phyloP scores from a whole-genome alignment of 2,888 invertebrate species.

The Limnephilus lunatus region DNA sequence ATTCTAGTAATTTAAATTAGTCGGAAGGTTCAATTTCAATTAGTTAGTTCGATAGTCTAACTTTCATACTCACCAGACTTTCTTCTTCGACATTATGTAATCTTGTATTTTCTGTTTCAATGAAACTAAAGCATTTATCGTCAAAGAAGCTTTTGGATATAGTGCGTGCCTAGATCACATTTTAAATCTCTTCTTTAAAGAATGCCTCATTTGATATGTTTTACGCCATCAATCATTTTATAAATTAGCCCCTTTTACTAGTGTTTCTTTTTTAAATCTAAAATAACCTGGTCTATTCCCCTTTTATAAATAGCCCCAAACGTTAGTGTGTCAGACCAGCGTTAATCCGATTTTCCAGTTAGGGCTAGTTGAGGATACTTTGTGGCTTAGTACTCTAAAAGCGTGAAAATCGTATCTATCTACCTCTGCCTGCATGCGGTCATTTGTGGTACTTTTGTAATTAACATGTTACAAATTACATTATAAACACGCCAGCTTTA shows the following conservation, averaged over 20 bases:
- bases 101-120: not conserved
- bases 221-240: not conserved
- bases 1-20: too few relatives aligned
- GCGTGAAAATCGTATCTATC: not conserved
- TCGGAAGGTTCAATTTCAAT: too few relatives aligned
- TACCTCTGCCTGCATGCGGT: not conserved
- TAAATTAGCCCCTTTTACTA: not conserved
- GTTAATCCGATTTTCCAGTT: not conserved
- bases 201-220: not conserved
- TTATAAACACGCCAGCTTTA: not conserved
- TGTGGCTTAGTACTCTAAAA: not conserved
- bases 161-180: not conserved
- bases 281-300: not conserved
- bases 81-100: not conserved
- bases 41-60: not conserved
- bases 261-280: not conserved
- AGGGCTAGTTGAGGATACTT: not conserved
- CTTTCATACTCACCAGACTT: not conserved
- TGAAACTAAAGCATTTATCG: not conserved
- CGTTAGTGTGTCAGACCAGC: not conserved
- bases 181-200: not conserved
- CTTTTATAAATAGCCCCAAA: not conserved
- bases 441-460: not conserved
- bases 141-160: not conserved
- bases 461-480: not conserved